phyloP scores from a whole-genome alignment of 53 echinoderm and acorn worm genomes.

The Hippasteria phrygiana region DNA sequence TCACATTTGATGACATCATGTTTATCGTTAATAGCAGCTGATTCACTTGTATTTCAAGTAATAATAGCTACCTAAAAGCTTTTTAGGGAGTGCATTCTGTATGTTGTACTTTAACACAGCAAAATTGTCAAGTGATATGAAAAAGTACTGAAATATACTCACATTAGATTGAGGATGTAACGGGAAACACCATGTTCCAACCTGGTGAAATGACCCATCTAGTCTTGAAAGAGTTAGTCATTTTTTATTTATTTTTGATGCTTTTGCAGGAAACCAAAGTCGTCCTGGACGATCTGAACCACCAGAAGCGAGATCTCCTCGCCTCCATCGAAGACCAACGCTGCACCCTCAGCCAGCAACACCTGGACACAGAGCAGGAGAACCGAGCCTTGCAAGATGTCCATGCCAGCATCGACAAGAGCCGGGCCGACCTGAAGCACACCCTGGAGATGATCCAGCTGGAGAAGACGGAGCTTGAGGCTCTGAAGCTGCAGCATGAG shows the following conservation, averaged over 20 bases:
- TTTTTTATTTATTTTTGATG: neutral
- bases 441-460: constrained; percentile 96
- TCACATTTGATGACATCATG: too few relatives aligned
- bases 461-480: constrained; percentile 96
- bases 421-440: constrained; percentile 89
- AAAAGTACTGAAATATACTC: too few relatives aligned
- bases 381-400: constrained; percentile 70
- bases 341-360: constrained; percentile 54
- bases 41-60: too few relatives aligned
- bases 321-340: constrained; percentile 56
- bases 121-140: too few relatives aligned
- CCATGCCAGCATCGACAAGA: constrained; percentile 76
- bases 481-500: constrained; percentile 87
- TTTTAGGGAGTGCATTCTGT: too few relatives aligned
- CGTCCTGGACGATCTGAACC: constrained; percentile 69
- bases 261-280: constrained; percentile 77
- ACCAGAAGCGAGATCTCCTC: constrained; percentile 68
- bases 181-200: too few relatives aligned
- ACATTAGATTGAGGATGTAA: too few relatives aligned
- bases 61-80: too few relatives aligned
- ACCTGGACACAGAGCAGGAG: constrained; percentile 53
- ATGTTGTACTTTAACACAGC: too few relatives aligned
- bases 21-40: too few relatives aligned
- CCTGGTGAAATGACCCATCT: too few relatives aligned
- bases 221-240: neutral